These are phyloP conservation scores for Plestiodon gilberti DNA, from an alignment of 2,113 vertebrate species.

Conservation along the genomic window DNA sequence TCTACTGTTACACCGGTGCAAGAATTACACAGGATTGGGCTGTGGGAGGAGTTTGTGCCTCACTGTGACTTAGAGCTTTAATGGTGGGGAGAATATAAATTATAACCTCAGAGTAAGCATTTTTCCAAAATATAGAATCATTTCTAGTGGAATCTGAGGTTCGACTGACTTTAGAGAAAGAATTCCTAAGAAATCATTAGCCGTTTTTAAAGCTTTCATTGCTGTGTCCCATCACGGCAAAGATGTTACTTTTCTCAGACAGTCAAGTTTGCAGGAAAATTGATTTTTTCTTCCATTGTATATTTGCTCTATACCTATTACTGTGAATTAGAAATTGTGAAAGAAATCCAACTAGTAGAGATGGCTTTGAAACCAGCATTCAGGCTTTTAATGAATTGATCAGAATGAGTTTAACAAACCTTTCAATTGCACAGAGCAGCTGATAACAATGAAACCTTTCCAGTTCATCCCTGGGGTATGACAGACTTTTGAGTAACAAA, in stretches of 20 bases:
- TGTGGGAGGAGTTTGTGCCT: no score
- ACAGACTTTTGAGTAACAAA: slow-evolving; percentile 50
- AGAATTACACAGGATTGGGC: no score
- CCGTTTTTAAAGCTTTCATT: slow-evolving; percentile 12
- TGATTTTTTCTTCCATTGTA: slow-evolving; percentile 11
- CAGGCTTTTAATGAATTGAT: slow-evolving; percentile 67
- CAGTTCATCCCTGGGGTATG: slow-evolving; percentile 24
- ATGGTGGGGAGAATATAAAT: neutral
- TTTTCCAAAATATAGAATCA: slow-evolving; percentile 1
- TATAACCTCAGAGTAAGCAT: neutral
- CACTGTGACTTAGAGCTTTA: neutral
- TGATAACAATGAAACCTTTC: slow-evolving; percentile 54
- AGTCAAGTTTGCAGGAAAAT: slow-evolving; percentile 28
- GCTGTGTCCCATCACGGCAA: slow-evolving; percentile 4
- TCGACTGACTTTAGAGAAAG: neutral
- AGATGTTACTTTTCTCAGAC: slow-evolving; percentile 21
- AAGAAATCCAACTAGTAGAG: slow-evolving; percentile 50
- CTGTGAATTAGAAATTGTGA: slow-evolving; percentile 48
- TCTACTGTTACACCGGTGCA: no score
- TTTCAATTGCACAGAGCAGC: slow-evolving; percentile 37
- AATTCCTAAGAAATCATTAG: neutral
- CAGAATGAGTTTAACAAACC: slow-evolving; percentile 58
- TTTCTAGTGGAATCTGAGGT: slow-evolving; percentile 17
- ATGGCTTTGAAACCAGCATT: slow-evolving; percentile 46
- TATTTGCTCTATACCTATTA: slow-evolving; percentile 21